Percentiles rank a stretch among this genome's conserved stretches.
Conservation (phyloP, 2,797 vertebrate genomes). For the Calcarius lapponicus region DNA sequence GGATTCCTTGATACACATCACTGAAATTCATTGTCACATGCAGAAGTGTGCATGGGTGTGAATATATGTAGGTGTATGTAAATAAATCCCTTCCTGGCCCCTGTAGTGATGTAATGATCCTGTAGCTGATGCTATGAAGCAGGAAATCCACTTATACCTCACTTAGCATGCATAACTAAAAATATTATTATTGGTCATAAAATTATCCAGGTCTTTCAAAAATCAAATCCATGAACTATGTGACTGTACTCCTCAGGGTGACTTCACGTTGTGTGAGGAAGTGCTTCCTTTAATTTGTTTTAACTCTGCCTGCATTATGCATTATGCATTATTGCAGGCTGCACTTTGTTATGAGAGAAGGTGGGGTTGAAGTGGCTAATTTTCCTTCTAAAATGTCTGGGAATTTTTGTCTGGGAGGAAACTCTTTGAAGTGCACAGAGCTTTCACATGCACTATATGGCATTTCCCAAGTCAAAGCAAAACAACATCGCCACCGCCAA, state of each 20-base stretch:
- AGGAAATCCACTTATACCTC: conserved; percentile 30
- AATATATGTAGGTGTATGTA: accelerated
- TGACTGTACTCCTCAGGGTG: neutral
- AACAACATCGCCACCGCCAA: neutral
- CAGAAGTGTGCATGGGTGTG: neutral
- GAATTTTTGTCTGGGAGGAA: neutral
- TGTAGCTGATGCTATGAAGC: neutral
- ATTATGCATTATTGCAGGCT: neutral
- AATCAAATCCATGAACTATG: neutral
- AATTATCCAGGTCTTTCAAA: conserved; percentile 36
- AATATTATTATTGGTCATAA: conserved; percentile 45
- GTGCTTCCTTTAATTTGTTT: neutral
- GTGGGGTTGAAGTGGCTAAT: neutral
- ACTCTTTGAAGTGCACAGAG: neutral
- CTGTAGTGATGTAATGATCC: neutral
- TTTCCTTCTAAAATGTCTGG: neutral
- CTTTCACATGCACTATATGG: neutral
- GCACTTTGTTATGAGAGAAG: neutral
- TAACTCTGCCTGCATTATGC: neutral
- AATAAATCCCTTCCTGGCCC: neutral
- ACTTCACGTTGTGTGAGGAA: neutral
- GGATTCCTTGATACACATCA: neutral
- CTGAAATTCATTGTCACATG: neutral
- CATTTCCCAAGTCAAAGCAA: neutral
- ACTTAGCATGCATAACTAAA: conserved; percentile 26